Evolutionary conservation across 2,113 vertebrate species (phyloP), one percentile per base, ranked within the genome.

Genomic region (Callospermophilus lateralis): DNA sequence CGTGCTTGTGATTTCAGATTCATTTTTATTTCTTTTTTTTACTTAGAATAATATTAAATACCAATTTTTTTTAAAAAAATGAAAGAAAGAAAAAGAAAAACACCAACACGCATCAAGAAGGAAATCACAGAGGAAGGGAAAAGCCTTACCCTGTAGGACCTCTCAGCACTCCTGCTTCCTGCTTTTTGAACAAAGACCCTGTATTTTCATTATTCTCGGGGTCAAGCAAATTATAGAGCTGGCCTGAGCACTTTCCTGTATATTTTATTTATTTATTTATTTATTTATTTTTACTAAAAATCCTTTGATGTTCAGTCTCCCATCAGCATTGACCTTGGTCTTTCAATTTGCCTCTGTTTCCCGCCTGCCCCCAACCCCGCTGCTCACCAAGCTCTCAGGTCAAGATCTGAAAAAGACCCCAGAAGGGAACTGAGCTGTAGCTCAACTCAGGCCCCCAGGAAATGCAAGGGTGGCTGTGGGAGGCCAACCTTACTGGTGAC

Each of bases 381-480:
- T 39, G n/a, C 19, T 77, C 58, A 3, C 74, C 9, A 92, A 79
- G 74, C 61, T 42, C 26, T 76, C 0, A 0, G 6, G 6, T n/a
- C 83, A 58, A 90, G 93, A 22, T 97, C 92, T 85, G 81, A 63
- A 83, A 55, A 26, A 81, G 95, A 93, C 45, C 85, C 84, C 84
- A 73, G 94, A 78, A 51, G 84, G 74, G 76, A 96, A 83, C 1
- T 0, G 55, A 32, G 58, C 17, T 15, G 28, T 78, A n/a, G 67
- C 67, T n/a, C 32, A 26, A n/a, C 55, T 93, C 74, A 26, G 5
- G 24, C 53, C 0, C 10, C 95, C 96, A 94, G 93, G 91, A 97
- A 94, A 95, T 20, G 68, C 32, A 96, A 96, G 76, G 78, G 12
- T 17, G 58, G 6, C n/a, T 72, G n/a, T 4, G 10, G 51, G 19